Base-by-base conservation (phyloP, 2,888 invertebrate genomes). In the Acanthoscelides obtectus region DNA sequence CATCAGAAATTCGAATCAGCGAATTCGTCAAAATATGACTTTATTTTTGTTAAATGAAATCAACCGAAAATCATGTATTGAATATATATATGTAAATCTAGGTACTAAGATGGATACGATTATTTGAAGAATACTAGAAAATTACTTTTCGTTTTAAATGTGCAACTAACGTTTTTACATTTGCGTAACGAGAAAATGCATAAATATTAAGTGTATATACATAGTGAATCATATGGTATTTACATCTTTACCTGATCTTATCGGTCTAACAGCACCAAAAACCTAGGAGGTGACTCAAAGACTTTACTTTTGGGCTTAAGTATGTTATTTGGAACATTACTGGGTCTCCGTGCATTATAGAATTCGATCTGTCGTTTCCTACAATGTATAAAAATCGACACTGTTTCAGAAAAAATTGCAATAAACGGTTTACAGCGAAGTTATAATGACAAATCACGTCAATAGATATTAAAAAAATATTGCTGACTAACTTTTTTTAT, bases 231-330 rank as follows among this genome's bases (percentile, higher is more conserved):
- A 68, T 25, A 65, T 66, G 64, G 12, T 71, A 71, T 71, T 71
- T 71, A 71, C 71, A 71, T 45, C 45, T 12, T 45, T 45, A 1
- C 12, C 27, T 69, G 45, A 69, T 69, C 19, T 27, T 68, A 71
- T 63, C 66, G 63, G 63, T 68, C 66, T 69, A 71, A 71, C 69
- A 71, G 71, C 69, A 71, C 71, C 71, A 66, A 71, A 65, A 69
- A 22, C 45, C 45, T 45, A 45, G 1, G 17, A 1, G 45, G 45
- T 12, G 17, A 45, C 12, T 45, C 45, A 45, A 45, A 45, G 25
- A 25, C n/a, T n/a, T n/a, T n/a, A n/a, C n/a, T n/a, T n/a, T n/a
- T n/a, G n/a, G n/a, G n/a, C n/a, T n/a, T n/a, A n/a, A n/a, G n/a
- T n/a, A n/a, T n/a, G n/a, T n/a, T n/a, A n/a, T n/a, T n/a, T n/a